Conservation (phyloP, 53 echinoderm and acorn worm species). For the Temnopleurus reevesii region DNA sequence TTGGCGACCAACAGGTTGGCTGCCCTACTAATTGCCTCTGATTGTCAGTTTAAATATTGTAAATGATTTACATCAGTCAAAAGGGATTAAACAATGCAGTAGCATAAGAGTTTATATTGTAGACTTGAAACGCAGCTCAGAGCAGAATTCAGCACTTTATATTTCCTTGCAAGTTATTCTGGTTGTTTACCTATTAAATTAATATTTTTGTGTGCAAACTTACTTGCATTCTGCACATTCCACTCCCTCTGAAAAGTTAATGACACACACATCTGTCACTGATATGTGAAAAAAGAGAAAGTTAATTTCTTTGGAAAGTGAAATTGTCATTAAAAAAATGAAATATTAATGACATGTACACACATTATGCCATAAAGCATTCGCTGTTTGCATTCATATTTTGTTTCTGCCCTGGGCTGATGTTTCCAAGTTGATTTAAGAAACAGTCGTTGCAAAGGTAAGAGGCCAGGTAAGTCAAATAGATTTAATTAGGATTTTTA, state of each 20-base stretch:
- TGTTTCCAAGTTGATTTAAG: background rate
- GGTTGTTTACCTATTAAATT: too few relatives aligned
- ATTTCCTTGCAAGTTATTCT: too few relatives aligned
- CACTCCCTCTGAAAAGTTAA: too few relatives aligned
- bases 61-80: background rate
- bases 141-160: slow-evolving; percentile 12
- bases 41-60: slow-evolving; percentile 25
- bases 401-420: background rate
- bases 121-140: background rate
- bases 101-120: background rate
- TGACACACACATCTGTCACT: too few relatives aligned
- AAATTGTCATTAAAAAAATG: too few relatives aligned
- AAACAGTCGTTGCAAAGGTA: background rate
- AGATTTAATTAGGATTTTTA: background rate
- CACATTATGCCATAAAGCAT: too few relatives aligned
- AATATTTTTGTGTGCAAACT: too few relatives aligned
- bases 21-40: slow-evolving; percentile 68
- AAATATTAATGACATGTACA: too few relatives aligned
- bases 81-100: background rate
- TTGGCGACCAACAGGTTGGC: slow-evolving; percentile 99
- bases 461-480: background rate
- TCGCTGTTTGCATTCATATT: too few relatives aligned
- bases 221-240: too few relatives aligned
- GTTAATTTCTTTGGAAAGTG: too few relatives aligned
- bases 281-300: too few relatives aligned